Evolutionary conservation across 2,797 vertebrate genomes (phyloP).

Genomic region (Trachops cirrhosus): DNA sequence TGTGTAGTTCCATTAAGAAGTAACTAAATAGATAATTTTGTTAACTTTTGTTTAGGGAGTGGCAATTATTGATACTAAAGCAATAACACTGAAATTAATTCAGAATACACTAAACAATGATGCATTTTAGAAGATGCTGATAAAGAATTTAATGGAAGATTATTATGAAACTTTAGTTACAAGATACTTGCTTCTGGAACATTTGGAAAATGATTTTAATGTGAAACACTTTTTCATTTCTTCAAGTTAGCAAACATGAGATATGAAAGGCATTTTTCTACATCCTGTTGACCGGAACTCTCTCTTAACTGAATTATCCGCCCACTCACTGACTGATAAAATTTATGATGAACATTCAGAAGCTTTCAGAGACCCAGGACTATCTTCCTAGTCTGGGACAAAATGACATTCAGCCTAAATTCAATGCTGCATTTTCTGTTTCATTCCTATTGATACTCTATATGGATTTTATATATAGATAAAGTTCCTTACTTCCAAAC

Average conservation of each 20-base stretch:
- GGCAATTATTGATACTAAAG: not conserved
- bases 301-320: not conserved
- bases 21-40: not conserved
- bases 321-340: not conserved
- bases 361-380: not conserved
- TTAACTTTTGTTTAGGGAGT: not conserved
- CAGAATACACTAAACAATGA: not conserved
- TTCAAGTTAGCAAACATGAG: not conserved
- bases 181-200: not conserved
- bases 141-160: not conserved
- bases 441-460: not conserved
- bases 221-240: not conserved
- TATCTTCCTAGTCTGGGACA: not conserved
- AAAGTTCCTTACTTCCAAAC: not conserved
- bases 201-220: not conserved
- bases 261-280: conserved; percentile 1
- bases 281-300: not conserved
- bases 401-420: not conserved
- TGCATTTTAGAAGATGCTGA: not conserved
- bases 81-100: not conserved
- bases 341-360: not conserved
- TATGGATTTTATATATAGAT: not conserved
- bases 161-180: not conserved
- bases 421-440: not conserved
- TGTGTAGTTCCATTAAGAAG: not conserved